Evolutionary conservation across 2,113 vertebrate species (phyloP).

Genomic region (Ovis canadensis): DNA sequence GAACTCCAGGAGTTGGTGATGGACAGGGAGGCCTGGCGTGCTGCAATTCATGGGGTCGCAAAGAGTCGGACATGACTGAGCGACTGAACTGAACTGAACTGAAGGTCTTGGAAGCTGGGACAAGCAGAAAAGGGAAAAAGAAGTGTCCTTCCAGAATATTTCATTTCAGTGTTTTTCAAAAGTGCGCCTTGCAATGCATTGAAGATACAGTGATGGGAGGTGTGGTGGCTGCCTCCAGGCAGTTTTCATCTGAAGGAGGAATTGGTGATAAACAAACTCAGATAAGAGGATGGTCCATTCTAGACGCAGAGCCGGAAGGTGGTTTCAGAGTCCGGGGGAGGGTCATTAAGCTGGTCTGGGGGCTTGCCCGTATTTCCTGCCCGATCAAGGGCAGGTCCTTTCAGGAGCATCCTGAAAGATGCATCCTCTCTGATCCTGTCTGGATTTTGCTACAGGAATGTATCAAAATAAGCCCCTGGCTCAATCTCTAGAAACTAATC

Average conservation of each 20-base stretch:
- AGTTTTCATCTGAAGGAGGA: neutral
- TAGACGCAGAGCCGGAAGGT: neutral
- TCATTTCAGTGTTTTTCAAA: neutral
- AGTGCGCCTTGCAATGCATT: neutral
- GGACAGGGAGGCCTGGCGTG: no score
- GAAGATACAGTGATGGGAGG: neutral
- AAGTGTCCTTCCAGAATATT: neutral
- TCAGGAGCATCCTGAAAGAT: no score
- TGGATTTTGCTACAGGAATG: neutral
- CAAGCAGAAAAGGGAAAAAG: neutral
- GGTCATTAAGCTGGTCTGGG: neutral
- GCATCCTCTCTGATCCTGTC: neutral
- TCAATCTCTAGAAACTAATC: neutral
- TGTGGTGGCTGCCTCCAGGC: no score
- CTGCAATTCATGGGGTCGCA: no score
- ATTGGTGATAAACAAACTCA: rapidly evolving
- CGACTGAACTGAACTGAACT: no score
- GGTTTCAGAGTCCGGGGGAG: neutral
- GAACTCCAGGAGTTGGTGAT: no score
- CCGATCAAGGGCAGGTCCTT: neutral
- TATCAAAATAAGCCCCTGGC: rapidly evolving
- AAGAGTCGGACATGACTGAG: no score
- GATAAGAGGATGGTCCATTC: neutral
- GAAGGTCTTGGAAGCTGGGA: neutral
- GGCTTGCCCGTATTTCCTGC: neutral